Percentiles rank a stretch among this genome's conserved stretches.
Conservation (phyloP, 2,888 invertebrate species). For the Dynastes grantii region DNA sequence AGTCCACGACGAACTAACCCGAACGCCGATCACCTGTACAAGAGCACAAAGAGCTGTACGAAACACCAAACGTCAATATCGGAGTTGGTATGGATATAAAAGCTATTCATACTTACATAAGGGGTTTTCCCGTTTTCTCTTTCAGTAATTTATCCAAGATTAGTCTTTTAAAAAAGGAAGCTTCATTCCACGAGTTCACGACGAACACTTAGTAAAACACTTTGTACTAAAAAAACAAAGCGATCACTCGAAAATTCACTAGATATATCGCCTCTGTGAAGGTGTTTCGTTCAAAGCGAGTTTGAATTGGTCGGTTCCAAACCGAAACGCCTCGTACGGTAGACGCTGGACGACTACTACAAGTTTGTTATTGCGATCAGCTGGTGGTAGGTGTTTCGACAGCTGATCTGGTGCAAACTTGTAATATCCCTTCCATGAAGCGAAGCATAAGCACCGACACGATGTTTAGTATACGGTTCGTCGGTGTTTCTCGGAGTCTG, state of each 20-base stretch:
- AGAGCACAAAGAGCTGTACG: conserved; percentile 49
- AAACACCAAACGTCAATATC: conserved; percentile 51
- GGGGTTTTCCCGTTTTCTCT: conserved; percentile 23
- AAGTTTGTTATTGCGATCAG: conserved; percentile 66
- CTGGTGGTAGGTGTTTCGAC: conserved; percentile 61
- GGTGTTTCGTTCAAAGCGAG: conserved; percentile 49
- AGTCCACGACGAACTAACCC: conserved; percentile 28
- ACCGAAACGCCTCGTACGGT: conserved; percentile 41
- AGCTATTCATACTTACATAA: conserved; percentile 42
- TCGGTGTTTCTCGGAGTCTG: neutral
- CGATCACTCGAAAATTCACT: too few species aligned
- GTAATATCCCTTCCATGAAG: conserved; percentile 54
- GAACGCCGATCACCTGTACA: conserved; percentile 51
- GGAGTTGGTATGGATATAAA: conserved; percentile 1
- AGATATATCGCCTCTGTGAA: neutral
- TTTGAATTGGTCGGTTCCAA: conserved; percentile 17
- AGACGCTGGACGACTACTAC: conserved; percentile 53
- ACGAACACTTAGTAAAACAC: neutral
- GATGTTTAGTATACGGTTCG: neutral
- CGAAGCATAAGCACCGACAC: neutral
- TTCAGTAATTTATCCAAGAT: conserved; percentile 16
- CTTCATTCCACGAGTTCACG: conserved; percentile 43
- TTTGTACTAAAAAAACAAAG: too few species aligned
- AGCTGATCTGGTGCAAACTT: conserved; percentile 61
- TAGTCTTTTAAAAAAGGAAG: conserved; percentile 7